Evolutionary conservation across 2,888 invertebrate genomes (phyloP).

Genomic region (Cotesia congregata): DNA sequence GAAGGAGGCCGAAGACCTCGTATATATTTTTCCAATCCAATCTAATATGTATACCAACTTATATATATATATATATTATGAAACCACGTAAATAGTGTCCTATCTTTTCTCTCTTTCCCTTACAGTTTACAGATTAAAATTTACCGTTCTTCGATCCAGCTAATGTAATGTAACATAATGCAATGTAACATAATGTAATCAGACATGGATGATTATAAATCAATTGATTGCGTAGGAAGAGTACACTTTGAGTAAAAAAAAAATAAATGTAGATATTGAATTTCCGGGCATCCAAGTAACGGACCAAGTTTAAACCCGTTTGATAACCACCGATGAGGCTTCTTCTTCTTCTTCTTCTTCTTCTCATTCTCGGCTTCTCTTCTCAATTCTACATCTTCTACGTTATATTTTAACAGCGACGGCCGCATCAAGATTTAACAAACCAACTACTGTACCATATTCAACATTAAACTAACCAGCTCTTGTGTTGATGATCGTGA

Average conservation of each 20-base stretch:
- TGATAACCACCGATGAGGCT: slow-evolving; percentile 17
- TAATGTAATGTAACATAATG: not conserved
- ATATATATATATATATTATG: not conserved
- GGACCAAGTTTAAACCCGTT: slow-evolving; percentile 39
- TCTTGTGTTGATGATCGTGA: not conserved
- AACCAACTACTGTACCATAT: not conserved
- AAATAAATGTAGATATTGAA: slow-evolving; percentile 38
- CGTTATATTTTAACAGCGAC: not conserved
- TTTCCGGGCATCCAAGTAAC: slow-evolving; percentile 43
- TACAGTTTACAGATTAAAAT: slow-evolving; percentile 2
- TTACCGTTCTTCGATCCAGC: slow-evolving; percentile 27
- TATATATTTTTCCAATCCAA: slow-evolving; percentile 1
- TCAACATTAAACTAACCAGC: not conserved
- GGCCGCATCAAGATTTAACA: too few relatives aligned
- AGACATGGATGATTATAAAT: slow-evolving; percentile 32
- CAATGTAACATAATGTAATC: not conserved
- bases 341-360: slow-evolving; percentile 3
- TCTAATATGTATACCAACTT: not conserved
- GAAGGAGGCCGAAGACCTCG: slow-evolving; percentile 5
- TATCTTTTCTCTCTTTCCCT: not conserved
- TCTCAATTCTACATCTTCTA: not conserved
- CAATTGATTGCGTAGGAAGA: slow-evolving; percentile 39
- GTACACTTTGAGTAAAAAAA: slow-evolving; percentile 15
- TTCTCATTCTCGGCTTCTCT: not conserved
- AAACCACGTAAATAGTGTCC: not conserved